Percentiles rank a stretch among this genome's conserved stretches.
Conservation (phyloP, 2,888 invertebrate genomes). For the Julus scandinavius region DNA sequence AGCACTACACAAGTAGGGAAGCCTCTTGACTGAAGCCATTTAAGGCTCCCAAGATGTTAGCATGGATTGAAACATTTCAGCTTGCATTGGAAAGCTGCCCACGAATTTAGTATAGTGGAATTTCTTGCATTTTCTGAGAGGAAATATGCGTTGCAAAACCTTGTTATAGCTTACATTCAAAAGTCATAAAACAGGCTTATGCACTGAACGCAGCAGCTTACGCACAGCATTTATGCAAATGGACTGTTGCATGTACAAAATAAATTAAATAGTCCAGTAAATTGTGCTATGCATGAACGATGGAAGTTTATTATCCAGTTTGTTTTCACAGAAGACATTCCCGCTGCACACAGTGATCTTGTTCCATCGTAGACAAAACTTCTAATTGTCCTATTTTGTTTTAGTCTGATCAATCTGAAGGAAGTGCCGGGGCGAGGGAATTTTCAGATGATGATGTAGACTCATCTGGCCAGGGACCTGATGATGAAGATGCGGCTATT, state of each 20-base stretch:
- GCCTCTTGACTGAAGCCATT: too few species aligned
- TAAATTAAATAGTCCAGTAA: neutral
- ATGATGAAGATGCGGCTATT: conserved; percentile 54
- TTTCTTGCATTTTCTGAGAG: neutral
- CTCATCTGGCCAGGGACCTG: conserved; percentile 54
- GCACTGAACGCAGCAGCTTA: neutral
- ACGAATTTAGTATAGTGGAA: neutral
- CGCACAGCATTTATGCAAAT: neutral
- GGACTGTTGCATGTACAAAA: conserved; percentile 7
- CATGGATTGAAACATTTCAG: neutral
- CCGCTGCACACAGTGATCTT: neutral
- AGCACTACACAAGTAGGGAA: neutral
- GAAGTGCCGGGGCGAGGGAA: conserved; percentile 52
- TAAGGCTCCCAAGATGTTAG: too few species aligned
- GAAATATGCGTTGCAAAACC: neutral
- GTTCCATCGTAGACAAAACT: neutral
- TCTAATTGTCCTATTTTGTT: neutral
- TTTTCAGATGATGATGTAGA: conserved; percentile 51
- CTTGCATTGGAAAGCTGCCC: neutral
- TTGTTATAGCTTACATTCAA: neutral
- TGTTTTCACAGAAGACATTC: neutral
- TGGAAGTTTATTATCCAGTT: neutral
- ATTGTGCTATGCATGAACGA: neutral
- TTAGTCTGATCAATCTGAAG: conserved; percentile 52
- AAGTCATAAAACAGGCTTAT: neutral